Percentiles rank a stretch among this genome's conserved stretches.
phyloP scores from a whole-genome alignment of 2,113 vertebrate species.

The Podilymbus podiceps region DNA sequence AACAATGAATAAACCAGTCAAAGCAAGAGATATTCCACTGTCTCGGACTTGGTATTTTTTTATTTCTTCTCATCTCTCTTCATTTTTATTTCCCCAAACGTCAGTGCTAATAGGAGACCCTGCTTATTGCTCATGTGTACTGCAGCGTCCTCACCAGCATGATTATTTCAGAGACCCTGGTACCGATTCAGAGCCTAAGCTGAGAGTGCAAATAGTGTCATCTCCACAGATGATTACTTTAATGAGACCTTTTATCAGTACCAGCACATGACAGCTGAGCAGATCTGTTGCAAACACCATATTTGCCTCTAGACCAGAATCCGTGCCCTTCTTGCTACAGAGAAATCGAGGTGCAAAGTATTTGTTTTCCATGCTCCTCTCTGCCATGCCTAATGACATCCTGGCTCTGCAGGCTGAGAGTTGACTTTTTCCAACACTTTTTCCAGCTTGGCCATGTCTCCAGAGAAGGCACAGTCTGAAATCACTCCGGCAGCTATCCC shows the following conservation, averaged over 20 bases:
- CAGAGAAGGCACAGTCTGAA: background rate
- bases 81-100: background rate
- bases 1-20: constrained; percentile 1
- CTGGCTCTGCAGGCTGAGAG: background rate
- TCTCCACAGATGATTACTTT: background rate
- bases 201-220: background rate
- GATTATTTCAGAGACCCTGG: background rate
- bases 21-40: background rate
- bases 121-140: background rate
- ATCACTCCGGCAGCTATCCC: accelerated
- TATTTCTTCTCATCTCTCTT: background rate
- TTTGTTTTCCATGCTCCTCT: background rate
- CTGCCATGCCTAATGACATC: background rate
- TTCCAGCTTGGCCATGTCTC: background rate
- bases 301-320: background rate
- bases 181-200: background rate
- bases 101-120: background rate
- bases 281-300: background rate
- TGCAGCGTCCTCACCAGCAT: background rate
- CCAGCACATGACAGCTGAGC: background rate
- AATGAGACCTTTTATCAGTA: background rate
- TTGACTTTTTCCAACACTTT: background rate
- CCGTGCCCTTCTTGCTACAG: background rate
- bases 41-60: background rate
- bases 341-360: background rate